Percentiles rank a stretch among this genome's conserved stretches.
Evolutionary conservation across 2,888 invertebrate species (phyloP).

Genomic region (Agrotis exclamationis): DNA sequence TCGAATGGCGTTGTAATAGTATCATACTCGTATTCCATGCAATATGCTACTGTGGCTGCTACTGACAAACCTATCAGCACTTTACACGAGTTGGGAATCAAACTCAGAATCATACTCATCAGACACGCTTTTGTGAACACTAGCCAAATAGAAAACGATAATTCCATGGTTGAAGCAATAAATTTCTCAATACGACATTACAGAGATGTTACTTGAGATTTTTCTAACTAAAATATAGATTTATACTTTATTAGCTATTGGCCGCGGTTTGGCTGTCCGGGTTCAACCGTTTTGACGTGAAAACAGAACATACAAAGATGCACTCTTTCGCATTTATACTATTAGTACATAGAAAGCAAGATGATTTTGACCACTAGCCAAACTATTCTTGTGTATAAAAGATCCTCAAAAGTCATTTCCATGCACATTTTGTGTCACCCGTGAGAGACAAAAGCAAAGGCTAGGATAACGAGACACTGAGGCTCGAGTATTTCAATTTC

Average conservation of each 20-base stretch:
- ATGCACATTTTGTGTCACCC: constrained; percentile 5
- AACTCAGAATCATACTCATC: background rate
- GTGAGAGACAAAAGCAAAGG: constrained; percentile 18
- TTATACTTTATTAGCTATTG: too few species aligned
- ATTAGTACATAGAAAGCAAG: too few species aligned
- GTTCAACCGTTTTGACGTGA: too few species aligned
- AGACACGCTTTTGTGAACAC: background rate
- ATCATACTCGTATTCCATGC: too few species aligned
- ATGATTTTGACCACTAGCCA: background rate
- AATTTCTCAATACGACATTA: too few species aligned
- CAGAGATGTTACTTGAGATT: too few species aligned
- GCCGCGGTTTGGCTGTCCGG: too few species aligned
- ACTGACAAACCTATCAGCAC: background rate
- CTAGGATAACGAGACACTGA: constrained; percentile 1
- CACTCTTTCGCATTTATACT: too few species aligned
- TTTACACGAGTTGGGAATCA: background rate
- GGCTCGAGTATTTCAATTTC: constrained; percentile 10
- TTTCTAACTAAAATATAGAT: too few species aligned
- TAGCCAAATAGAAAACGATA: background rate
- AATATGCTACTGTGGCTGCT: background rate
- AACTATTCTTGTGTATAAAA: background rate
- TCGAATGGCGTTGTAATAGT: too few species aligned
- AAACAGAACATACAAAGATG: too few species aligned
- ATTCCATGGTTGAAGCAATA: too few species aligned
- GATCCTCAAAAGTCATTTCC: background rate